A percentile compares a stretch with the other conserved stretches of the same genome.
Evolutionary conservation across 2,797 vertebrate genomes (phyloP).

Genomic region (Chaunax sp.): DNA sequence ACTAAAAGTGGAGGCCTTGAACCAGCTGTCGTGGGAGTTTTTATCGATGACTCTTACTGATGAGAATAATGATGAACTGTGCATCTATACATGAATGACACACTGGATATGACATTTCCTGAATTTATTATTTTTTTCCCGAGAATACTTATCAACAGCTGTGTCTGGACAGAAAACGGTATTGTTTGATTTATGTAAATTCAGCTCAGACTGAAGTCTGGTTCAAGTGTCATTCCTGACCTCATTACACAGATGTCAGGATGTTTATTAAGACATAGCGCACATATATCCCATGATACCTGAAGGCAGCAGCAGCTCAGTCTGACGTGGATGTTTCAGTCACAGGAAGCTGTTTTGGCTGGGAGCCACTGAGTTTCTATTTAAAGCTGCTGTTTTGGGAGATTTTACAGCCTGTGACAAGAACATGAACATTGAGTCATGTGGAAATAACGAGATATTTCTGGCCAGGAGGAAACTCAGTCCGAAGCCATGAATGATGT

Average conservation of each 20-base stretch:
- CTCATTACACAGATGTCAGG: not conserved
- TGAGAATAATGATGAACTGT: too few relatives aligned
- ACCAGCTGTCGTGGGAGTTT: too few relatives aligned
- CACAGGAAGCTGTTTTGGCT: constrained; percentile 41
- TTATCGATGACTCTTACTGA: too few relatives aligned
- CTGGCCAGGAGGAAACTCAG: not conserved
- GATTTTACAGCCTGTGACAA: constrained; percentile 11
- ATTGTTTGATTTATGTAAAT: not conserved
- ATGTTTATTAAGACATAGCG: not conserved
- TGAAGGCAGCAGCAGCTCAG: constrained; percentile 30
- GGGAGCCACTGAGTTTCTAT: constrained; percentile 31
- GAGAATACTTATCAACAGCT: too few relatives aligned
- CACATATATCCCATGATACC: not conserved
- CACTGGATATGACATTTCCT: too few relatives aligned
- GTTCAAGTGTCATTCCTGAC: not conserved
- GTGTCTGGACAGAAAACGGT: too few relatives aligned
- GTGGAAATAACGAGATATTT: constrained; percentile 18
- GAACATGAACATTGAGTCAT: constrained; percentile 13
- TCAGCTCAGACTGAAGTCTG: not conserved
- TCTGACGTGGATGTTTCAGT: constrained; percentile 34
- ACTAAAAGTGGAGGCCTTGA: too few relatives aligned
- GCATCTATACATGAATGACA: too few relatives aligned
- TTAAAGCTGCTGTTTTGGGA: constrained; percentile 30
- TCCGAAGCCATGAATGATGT: not conserved
- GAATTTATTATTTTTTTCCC: too few relatives aligned